phyloP scores from a whole-genome alignment of 2,797 vertebrate species.

The Scomberomorus guttatus region DNA sequence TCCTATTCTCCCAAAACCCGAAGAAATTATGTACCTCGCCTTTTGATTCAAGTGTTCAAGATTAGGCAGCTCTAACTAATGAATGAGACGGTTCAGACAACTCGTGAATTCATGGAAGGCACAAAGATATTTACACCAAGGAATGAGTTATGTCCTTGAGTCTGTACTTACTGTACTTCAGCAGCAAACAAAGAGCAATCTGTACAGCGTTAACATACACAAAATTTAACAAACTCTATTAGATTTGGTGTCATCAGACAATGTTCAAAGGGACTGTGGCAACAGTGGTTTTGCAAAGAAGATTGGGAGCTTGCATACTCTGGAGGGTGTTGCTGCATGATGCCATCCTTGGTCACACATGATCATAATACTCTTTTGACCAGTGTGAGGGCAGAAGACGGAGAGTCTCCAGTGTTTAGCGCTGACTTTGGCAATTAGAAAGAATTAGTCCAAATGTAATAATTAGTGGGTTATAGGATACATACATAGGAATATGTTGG shows the following conservation, averaged over 20 bases:
- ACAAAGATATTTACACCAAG: background rate
- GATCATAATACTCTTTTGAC: constrained; percentile 26
- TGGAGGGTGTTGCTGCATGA: constrained; percentile 25
- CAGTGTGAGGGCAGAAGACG: constrained; percentile 10
- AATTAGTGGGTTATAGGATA: background rate
- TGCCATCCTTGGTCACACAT: constrained; percentile 39
- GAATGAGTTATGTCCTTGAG: background rate
- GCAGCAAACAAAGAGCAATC: constrained; percentile 11
- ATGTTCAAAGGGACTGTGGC: constrained; percentile 29
- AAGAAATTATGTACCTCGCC: background rate
- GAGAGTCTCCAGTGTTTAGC: background rate
- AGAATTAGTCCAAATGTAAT: background rate
- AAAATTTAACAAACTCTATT: background rate
- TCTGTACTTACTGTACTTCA: background rate
- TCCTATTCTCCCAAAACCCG: background rate
- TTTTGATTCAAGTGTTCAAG: background rate
- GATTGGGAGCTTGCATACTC: background rate
- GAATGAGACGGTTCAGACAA: background rate
- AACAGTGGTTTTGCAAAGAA: constrained; percentile 13
- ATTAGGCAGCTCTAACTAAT: background rate
- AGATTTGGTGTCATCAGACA: constrained; percentile 20
- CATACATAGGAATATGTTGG: background rate
- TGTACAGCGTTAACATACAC: background rate
- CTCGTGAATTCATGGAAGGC: background rate
- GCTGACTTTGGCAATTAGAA: background rate